phyloP scores from a whole-genome alignment of 37 sponge, comb jelly and placozoan species.

The Theonella swinhoei region DNA sequence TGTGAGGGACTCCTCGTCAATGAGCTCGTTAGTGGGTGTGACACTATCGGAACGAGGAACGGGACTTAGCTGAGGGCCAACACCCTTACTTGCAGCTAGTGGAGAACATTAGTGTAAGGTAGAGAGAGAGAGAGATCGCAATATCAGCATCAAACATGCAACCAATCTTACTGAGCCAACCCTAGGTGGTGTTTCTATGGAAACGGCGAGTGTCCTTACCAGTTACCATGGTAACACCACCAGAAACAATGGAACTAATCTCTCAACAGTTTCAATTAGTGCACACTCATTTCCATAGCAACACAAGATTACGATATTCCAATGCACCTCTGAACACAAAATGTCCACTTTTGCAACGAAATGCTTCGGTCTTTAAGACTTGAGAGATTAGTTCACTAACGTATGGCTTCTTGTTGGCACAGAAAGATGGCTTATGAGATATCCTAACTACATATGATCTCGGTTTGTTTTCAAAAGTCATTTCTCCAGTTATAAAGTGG shows the following conservation, averaged over 20 bases:
- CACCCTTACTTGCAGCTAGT: too few species aligned
- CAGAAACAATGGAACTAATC: background rate
- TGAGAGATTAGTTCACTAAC: constrained; percentile 16
- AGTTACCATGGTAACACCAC: background rate
- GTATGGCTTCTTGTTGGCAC: constrained; percentile 18
- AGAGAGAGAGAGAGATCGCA: too few species aligned
- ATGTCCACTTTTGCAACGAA: too few species aligned
- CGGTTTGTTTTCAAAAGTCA: background rate
- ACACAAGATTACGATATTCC: background rate
- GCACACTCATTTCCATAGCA: background rate
- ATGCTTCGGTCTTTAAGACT: too few species aligned
- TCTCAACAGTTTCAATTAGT: background rate
- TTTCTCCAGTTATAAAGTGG: background rate
- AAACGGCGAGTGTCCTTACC: background rate
- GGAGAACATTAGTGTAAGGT: too few species aligned
- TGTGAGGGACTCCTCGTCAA: constrained; percentile 41
- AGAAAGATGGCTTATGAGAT: constrained; percentile 4
- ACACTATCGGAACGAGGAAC: constrained; percentile 45
- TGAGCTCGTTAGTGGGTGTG: constrained; percentile 53
- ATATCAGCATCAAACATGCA: too few species aligned
- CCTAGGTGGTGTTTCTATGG: background rate
- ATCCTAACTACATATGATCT: background rate
- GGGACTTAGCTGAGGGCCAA: background rate
- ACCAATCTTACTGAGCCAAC: constrained; percentile 27
- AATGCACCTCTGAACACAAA: constrained; percentile 7